Conservation (phyloP, 2,888 invertebrate species). For the Furcula furcula region DNA sequence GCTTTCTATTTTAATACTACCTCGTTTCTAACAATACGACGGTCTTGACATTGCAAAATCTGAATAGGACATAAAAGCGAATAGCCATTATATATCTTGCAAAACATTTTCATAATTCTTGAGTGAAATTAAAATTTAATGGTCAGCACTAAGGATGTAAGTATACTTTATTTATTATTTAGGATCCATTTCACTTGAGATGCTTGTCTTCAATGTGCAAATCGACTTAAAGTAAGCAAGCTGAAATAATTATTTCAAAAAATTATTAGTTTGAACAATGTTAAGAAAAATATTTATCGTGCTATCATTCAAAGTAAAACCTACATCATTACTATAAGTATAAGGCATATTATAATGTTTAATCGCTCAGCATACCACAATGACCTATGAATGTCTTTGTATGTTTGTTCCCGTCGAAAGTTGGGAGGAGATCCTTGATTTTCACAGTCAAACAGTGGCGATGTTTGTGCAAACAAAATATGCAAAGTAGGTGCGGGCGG, state of each 20-base stretch:
- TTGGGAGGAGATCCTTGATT: constrained; percentile 68
- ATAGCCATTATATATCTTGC: constrained; percentile 27
- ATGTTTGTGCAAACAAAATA: constrained; percentile 78
- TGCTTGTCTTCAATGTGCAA: not conserved
- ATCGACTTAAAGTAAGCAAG: no score
- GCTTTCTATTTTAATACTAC: constrained; percentile 39
- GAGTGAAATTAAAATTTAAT: constrained; percentile 17
- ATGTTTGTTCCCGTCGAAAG: constrained; percentile 53
- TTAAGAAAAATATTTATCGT: no score
- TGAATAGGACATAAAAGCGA: constrained; percentile 33
- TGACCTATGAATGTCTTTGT: constrained; percentile 52
- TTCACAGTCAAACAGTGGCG: constrained; percentile 73
- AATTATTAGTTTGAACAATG: no score
- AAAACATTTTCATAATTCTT: constrained; percentile 30
- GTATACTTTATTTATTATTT: constrained; percentile 6
- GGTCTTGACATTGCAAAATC: constrained; percentile 30
- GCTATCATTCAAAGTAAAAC: no score
- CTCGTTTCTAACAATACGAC: constrained; percentile 33
- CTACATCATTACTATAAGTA: not conserved
- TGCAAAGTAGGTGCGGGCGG: constrained; percentile 76
- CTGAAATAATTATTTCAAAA: no score
- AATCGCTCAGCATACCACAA: constrained; percentile 34
- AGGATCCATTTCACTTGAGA: constrained; percentile 7
- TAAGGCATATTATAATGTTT: no score
- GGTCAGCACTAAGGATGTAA: no score